Evolutionary conservation across 2,113 vertebrate species (phyloP).

Genomic region (Arizona elegans): DNA sequence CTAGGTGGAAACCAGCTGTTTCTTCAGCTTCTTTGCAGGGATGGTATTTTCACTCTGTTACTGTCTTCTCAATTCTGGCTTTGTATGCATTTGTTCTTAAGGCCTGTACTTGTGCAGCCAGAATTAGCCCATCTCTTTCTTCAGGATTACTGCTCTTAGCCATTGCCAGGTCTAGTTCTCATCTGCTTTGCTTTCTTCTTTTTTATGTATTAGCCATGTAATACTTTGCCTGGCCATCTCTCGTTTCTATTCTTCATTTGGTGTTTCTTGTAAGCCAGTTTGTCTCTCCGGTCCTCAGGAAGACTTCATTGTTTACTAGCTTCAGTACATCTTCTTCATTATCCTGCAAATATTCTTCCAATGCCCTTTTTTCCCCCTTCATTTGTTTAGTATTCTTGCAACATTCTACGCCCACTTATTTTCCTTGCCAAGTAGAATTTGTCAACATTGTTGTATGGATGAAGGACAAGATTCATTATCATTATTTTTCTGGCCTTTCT

Average conservation of each 20-base stretch:
- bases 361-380: not conserved
- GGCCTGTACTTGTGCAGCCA: not conserved
- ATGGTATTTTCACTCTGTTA: not conserved
- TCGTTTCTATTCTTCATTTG: not conserved
- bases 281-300: not conserved
- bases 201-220: not conserved
- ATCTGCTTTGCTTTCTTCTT: not conserved
- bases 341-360: not conserved
- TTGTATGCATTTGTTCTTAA: not conserved
- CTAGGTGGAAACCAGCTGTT: not conserved
- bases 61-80: not conserved
- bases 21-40: not conserved
- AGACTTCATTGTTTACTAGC: not conserved
- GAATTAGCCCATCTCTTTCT: not conserved
- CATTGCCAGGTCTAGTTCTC: not conserved
- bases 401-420: not conserved
- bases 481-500: not conserved
- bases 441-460: not conserved
- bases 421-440: not conserved
- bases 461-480: not conserved
- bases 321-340: not conserved
- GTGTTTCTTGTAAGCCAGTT: not conserved
- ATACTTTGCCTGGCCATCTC: not conserved
- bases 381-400: not conserved
- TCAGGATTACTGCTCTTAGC: not conserved